Conservation (phyloP, 1,140 invertebrate species). For the Camponotus pennsylvanicus region DNA sequence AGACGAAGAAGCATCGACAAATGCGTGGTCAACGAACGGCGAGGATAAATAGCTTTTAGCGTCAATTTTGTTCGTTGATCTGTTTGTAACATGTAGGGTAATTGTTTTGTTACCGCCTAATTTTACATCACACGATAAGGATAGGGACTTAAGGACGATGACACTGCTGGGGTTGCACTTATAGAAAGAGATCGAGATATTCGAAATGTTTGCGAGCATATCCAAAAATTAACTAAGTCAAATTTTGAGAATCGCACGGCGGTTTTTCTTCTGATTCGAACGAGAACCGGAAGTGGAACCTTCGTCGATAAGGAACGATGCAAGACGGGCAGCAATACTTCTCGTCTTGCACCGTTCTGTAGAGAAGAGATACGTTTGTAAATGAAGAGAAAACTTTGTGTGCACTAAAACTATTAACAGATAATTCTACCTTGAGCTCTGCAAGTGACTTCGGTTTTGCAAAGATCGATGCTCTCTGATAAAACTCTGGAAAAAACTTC, state of each 20-base stretch:
- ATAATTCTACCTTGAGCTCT: constrained; percentile 42
- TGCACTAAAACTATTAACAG: constrained; percentile 7
- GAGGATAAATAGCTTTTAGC: constrained; percentile 69
- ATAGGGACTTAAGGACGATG: constrained; percentile 52
- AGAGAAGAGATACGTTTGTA: background rate
- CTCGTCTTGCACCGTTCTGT: constrained; percentile 60
- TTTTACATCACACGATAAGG: constrained; percentile 67
- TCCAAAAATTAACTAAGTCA: constrained; percentile 51
- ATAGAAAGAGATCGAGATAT: constrained; percentile 26
- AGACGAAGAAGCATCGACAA: constrained; percentile 68
- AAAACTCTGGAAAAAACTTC: constrained; percentile 21
- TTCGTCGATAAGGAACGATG: constrained; percentile 61
- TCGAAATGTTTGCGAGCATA: constrained; percentile 35
- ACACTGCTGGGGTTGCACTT: constrained; percentile 35
- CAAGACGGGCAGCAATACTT: constrained; percentile 56
- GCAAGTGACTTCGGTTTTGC: constrained; percentile 35
- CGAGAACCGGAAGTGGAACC: constrained; percentile 66
- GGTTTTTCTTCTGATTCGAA: constrained; percentile 68
- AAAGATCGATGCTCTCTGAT: constrained; percentile 32
- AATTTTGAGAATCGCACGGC: constrained; percentile 45
- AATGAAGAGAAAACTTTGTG: constrained; percentile 44
- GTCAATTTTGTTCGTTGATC: constrained; percentile 68
- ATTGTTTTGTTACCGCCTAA: constrained; percentile 70
- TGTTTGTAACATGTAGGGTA: constrained; percentile 68
- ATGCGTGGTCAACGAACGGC: constrained; percentile 74